A percentile compares a stretch with the other conserved stretches of the same genome.
These are phyloP conservation scores for Semnornis frantzii DNA, from an alignment of 2,113 vertebrate species.

Conservation along the genomic window DNA sequence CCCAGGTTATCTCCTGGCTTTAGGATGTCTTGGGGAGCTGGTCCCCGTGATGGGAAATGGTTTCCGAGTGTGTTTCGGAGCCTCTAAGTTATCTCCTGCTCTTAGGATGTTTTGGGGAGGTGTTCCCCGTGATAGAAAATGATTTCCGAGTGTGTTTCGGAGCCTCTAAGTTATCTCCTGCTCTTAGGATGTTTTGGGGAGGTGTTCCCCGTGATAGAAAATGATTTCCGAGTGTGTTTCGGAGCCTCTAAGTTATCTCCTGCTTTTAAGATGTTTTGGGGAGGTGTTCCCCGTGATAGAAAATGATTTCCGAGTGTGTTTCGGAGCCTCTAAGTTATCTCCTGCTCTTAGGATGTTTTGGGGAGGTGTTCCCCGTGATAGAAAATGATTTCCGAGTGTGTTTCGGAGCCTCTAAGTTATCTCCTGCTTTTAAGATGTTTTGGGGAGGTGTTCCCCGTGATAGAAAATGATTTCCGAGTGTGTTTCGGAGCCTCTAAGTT, in stretches of 20 bases:
- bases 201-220: not conserved
- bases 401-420: not conserved
- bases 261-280: not conserved
- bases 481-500: not conserved
- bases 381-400: accelerated
- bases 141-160: accelerated
- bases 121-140: not conserved
- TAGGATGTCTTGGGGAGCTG: too few species aligned
- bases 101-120: not conserved
- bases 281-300: not conserved
- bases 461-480: accelerated
- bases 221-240: accelerated
- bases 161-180: not conserved
- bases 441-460: not conserved
- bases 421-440: not conserved
- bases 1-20: not conserved
- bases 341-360: not conserved
- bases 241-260: not conserved
- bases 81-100: not conserved
- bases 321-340: not conserved
- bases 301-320: accelerated
- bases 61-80: not conserved
- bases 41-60: not conserved
- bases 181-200: not conserved
- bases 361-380: not conserved